A percentile compares a stretch with the other conserved stretches of the same genome.
Evolutionary conservation across 2,113 vertebrate genomes (phyloP).

Genomic region (Tichodroma muraria): DNA sequence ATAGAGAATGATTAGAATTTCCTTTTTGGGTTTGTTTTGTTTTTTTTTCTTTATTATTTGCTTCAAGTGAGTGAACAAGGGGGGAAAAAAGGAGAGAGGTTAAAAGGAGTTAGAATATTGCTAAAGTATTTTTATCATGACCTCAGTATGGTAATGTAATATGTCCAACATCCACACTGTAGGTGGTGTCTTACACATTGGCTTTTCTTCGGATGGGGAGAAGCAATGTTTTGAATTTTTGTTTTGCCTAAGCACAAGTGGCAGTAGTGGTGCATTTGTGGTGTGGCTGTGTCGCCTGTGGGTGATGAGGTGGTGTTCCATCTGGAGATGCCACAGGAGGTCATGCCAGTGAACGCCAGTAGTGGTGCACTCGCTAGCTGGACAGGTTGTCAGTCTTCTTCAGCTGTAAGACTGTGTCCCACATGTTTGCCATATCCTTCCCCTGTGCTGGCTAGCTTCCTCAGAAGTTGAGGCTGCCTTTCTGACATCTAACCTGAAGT

Average conservation of each 20-base stretch:
- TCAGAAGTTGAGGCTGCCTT: neutral
- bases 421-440: neutral
- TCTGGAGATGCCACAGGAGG: neutral
- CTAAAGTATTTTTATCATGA: neutral
- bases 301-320: neutral
- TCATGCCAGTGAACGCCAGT: neutral
- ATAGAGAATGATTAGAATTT: neutral
- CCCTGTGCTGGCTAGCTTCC: neutral
- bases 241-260: neutral
- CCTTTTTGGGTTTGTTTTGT: neutral
- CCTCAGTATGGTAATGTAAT: neutral
- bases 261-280: neutral
- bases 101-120: neutral
- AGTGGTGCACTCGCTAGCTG: fast-evolving
- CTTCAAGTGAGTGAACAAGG: neutral
- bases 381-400: neutral
- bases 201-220: neutral
- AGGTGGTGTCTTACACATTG: neutral
- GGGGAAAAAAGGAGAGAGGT: fast-evolving
- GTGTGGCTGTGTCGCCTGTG: neutral
- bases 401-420: neutral
- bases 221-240: neutral
- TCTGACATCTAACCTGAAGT: neutral
- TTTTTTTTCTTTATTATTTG: neutral
- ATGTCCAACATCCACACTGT: neutral